phyloP scores from a whole-genome alignment of 1,140 invertebrate genomes.

The Cotesia typhae region DNA sequence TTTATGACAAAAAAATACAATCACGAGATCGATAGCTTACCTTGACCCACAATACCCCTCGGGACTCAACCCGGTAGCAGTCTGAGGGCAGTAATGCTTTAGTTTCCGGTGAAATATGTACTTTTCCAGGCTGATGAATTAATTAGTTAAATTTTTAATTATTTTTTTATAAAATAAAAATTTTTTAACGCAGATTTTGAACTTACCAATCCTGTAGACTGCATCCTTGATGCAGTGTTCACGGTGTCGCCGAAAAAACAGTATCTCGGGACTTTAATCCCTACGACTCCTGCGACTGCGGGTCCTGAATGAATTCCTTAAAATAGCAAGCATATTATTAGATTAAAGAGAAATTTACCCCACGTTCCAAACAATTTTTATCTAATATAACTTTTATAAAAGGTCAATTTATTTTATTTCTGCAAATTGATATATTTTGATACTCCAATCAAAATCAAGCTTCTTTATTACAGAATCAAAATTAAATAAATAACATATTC shows the following conservation, averaged over 20 bases:
- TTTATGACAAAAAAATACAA: neutral
- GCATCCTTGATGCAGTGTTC: conserved; percentile 88
- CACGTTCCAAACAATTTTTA: too few relatives aligned
- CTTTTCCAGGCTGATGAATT: conserved; percentile 70
- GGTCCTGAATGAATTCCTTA: conserved; percentile 76
- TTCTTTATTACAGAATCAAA: too few relatives aligned
- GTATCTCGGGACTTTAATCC: conserved; percentile 78
- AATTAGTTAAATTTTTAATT: neutral
- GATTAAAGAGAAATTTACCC: too few relatives aligned
- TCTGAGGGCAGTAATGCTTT: conserved; percentile 71
- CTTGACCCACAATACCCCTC: conserved; percentile 79
- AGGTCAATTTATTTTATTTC: too few relatives aligned
- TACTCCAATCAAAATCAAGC: too few relatives aligned
- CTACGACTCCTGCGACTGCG: conserved; percentile 84
- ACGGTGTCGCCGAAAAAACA: conserved; percentile 90
- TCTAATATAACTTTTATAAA: too few relatives aligned
- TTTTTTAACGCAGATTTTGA: neutral
- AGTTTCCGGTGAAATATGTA: conserved; percentile 77
- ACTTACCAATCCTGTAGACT: conserved; percentile 75
- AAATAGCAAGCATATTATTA: neutral
- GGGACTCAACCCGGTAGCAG: conserved; percentile 71
- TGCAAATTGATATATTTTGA: too few relatives aligned
- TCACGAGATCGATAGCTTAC: conserved; percentile 64
- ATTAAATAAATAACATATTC: conserved; percentile 36
- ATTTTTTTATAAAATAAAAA: conserved; percentile 1